phyloP scores from a whole-genome alignment of 2,113 vertebrate genomes.

The Hypomesus transpacificus region DNA sequence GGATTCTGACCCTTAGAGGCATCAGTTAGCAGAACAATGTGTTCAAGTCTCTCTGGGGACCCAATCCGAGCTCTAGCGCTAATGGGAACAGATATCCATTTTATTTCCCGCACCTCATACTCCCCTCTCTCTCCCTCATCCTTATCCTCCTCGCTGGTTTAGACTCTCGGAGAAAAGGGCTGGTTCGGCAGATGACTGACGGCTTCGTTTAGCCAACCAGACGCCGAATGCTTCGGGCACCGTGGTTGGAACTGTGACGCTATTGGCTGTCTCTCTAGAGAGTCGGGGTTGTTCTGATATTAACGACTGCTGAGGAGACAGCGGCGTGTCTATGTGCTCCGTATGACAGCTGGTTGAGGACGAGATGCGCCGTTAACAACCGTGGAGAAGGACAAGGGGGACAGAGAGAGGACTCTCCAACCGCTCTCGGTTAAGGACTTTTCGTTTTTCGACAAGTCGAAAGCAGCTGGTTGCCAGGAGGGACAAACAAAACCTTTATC shows the following conservation, averaged over 20 bases:
- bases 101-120: slow-evolving; percentile 42
- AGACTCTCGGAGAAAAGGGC: slow-evolving; percentile 42
- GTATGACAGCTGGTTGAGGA: slow-evolving; percentile 76
- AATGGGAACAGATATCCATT: slow-evolving; percentile 69
- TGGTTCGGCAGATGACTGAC: slow-evolving; percentile 48
- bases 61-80: slow-evolving; percentile 58
- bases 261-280: slow-evolving; percentile 78
- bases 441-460: slow-evolving; percentile 45
- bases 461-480: slow-evolving; percentile 10
- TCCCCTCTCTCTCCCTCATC: slow-evolving; percentile 30
- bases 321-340: slow-evolving; percentile 78
- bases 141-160: slow-evolving; percentile 54
- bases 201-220: slow-evolving; percentile 72
- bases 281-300: slow-evolving; percentile 76
- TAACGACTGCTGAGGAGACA: slow-evolving; percentile 84
- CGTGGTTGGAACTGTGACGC: slow-evolving; percentile 62
- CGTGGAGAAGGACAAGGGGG: slow-evolving; percentile 73
- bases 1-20: slow-evolving; percentile 57
- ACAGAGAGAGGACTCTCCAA: slow-evolving; percentile 59
- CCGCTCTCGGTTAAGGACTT: slow-evolving; percentile 65
- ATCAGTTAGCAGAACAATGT: slow-evolving; percentile 68
- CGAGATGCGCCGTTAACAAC: slow-evolving; percentile 78
- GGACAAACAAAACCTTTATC: slow-evolving; percentile 42
- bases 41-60: slow-evolving; percentile 61
- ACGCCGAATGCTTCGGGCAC: slow-evolving; percentile 65